Conservation (phyloP, 2,113 vertebrate genomes). For the Damaliscus lunatus region DNA sequence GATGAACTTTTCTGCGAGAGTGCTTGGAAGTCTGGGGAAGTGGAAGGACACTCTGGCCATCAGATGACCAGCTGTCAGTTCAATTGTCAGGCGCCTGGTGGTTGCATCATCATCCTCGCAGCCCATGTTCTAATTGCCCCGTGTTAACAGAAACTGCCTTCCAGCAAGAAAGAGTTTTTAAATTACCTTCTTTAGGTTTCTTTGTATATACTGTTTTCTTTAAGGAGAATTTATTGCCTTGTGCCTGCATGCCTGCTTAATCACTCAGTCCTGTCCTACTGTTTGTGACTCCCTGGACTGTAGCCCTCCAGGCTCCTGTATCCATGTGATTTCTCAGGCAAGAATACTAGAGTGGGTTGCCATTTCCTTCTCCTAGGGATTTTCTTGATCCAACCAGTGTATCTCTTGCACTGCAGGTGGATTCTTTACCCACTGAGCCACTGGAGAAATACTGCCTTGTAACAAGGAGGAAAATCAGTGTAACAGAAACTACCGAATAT, state of each 20-base stretch:
- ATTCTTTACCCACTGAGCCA: neutral
- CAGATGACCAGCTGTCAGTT: neutral
- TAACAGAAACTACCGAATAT: neutral
- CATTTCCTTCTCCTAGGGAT: neutral
- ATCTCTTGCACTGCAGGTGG: neutral
- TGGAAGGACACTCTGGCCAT: neutral
- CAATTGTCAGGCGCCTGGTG: accelerated
- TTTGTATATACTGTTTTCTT: neutral
- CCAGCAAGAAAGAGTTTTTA: neutral
- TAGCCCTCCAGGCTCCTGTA: neutral
- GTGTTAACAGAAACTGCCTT: neutral
- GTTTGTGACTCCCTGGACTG: neutral
- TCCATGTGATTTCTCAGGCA: neutral
- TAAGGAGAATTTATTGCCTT: neutral
- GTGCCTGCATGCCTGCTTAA: neutral
- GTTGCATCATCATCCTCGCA: accelerated
- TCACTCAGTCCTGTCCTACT: neutral
- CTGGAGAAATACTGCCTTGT: neutral
- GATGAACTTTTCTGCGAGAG: neutral
- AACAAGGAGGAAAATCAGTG: neutral
- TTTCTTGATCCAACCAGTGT: neutral
- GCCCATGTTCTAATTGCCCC: neutral
- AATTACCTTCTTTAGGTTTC: neutral
- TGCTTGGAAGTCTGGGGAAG: neutral
- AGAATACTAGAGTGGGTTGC: neutral